phyloP scores from a whole-genome alignment of 2,888 invertebrate genomes.

The Stegana nigrithorax region DNA sequence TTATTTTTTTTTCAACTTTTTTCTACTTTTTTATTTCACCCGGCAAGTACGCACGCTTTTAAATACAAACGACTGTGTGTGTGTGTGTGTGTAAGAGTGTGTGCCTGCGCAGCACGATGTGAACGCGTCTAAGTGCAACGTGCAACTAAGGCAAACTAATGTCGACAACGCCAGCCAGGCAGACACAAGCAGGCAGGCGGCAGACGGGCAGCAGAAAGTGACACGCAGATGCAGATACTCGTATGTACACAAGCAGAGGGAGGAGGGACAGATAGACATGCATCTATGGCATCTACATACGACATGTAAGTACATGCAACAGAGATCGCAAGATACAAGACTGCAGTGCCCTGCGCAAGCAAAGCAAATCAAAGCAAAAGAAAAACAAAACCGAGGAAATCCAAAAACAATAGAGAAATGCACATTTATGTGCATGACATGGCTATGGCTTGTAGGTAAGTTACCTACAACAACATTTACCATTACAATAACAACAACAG shows the following conservation, averaged over 20 bases:
- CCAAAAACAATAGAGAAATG: no score
- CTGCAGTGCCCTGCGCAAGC: no score
- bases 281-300: no score
- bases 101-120: slow-evolving; percentile 28
- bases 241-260: slow-evolving; percentile 9
- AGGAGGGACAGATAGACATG: no score
- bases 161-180: slow-evolving; percentile 15
- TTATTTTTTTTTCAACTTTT: slow-evolving; percentile 2
- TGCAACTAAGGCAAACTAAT: slow-evolving; percentile 45
- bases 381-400: no score
- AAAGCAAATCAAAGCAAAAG: no score
- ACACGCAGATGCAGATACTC: slow-evolving; percentile 17
- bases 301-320: no score
- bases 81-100: slow-evolving; percentile 1
- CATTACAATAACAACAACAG: no score
- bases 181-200: slow-evolving; percentile 3
- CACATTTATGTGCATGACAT: no score
- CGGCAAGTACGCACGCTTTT: slow-evolving; percentile 34
- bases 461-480: no score
- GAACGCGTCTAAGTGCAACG: slow-evolving; percentile 48
- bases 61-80: slow-evolving; percentile 6
- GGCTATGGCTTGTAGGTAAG: no score
- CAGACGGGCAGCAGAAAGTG: slow-evolving; percentile 18
- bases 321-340: no score
- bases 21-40: slow-evolving; percentile 21